phyloP scores from a whole-genome alignment of 1,140 invertebrate species.

The Lysiphlebus fabarum region DNA sequence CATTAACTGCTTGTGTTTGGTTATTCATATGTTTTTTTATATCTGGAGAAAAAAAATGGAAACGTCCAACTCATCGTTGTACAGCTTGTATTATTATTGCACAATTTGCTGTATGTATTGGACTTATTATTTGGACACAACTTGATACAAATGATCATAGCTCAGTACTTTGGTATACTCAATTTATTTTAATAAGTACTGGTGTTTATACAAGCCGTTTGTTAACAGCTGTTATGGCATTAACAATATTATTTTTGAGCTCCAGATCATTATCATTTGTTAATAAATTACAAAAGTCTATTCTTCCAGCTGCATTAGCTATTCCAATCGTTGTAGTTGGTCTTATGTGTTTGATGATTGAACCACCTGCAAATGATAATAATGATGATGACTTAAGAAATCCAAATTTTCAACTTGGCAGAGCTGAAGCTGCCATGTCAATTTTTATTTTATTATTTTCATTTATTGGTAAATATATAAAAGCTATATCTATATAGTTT shows the following conservation, averaged over 20 bases:
- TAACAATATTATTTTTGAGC: slow-evolving; percentile 77
- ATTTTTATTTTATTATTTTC: slow-evolving; percentile 65
- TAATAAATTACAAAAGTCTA: slow-evolving; percentile 67
- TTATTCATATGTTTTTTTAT: slow-evolving; percentile 73
- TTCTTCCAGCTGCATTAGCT: slow-evolving; percentile 54
- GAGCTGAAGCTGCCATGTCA: slow-evolving; percentile 66
- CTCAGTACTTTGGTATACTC: slow-evolving; percentile 57
- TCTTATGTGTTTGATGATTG: slow-evolving; percentile 37
- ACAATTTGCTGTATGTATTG: slow-evolving; percentile 56
- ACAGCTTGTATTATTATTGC: slow-evolving; percentile 75
- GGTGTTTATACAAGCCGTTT: slow-evolving; percentile 76
- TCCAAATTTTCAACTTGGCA: slow-evolving; percentile 79
- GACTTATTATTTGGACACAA: slow-evolving; percentile 51
- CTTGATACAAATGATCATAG: slow-evolving; percentile 31
- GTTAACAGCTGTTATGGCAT: slow-evolving; percentile 79
- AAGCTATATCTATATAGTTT: slow-evolving; percentile 41
- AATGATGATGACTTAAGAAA: slow-evolving; percentile 62
- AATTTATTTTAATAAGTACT: slow-evolving; percentile 69
- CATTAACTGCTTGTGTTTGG: slow-evolving; percentile 74
- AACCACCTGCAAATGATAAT: slow-evolving; percentile 32
- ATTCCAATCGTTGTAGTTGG: slow-evolving; percentile 51
- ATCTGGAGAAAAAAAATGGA: slow-evolving; percentile 66
- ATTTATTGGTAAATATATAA: slow-evolving; percentile 65
- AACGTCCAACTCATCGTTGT: slow-evolving; percentile 77
- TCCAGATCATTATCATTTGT: slow-evolving; percentile 78